These are phyloP conservation scores for Gulo gulo DNA, from an alignment of 2,113 vertebrate species.

Conservation along the genomic window DNA sequence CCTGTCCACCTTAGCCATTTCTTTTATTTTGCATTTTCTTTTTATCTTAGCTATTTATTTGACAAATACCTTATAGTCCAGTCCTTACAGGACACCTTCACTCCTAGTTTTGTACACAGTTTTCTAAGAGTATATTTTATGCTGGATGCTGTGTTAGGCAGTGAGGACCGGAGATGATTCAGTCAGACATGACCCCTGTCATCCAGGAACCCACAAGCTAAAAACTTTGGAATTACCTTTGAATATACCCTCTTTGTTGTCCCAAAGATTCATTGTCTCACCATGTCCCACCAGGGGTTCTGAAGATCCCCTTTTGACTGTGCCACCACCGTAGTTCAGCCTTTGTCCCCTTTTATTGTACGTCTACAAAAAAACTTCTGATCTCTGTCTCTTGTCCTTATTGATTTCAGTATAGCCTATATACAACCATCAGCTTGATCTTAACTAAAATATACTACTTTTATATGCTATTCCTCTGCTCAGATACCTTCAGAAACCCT, in stretches of 20 bases:
- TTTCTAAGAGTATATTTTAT: not conserved
- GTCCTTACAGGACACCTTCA: not conserved
- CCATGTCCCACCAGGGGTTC: not conserved
- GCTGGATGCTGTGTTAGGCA: not conserved
- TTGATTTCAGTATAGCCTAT: not conserved
- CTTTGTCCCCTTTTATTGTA: not conserved
- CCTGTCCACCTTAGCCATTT: not conserved
- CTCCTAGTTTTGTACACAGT: not conserved
- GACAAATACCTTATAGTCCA: not conserved
- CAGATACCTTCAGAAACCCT: not conserved
- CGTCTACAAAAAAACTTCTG: not conserved
- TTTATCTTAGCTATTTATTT: not conserved
- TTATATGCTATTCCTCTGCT: not conserved
- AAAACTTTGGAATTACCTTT: not conserved
- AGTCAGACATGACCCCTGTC: not conserved
- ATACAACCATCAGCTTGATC: not conserved
- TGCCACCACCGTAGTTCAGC: not conserved
- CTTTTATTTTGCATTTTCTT: not conserved
- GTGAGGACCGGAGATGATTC: not conserved
- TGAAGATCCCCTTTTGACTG: not conserved
- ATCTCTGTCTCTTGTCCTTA: slow-evolving; percentile 10
- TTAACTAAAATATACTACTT: not conserved
- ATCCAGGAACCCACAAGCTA: not conserved
- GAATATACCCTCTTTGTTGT: not conserved
- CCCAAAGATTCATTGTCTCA: not conserved